These are phyloP conservation scores for Festucalex cinctus DNA, from an alignment of 2,113 vertebrate genomes.

Conservation along the genomic window DNA sequence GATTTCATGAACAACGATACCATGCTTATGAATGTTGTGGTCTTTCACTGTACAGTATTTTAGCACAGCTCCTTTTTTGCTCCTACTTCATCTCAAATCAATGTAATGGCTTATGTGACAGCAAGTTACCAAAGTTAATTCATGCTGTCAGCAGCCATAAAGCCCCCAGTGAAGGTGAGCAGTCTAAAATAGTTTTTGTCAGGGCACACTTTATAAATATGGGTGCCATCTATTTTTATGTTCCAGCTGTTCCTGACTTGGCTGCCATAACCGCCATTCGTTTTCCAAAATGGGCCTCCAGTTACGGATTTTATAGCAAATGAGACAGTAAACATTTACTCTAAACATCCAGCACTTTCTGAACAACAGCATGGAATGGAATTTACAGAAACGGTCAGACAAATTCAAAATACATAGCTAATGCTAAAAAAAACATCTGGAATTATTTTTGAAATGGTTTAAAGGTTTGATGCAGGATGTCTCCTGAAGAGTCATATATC, in stretches of 20 bases:
- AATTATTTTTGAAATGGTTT: too few relatives aligned
- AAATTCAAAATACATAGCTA: background rate
- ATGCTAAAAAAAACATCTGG: background rate
- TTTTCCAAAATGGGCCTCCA: conserved; percentile 14
- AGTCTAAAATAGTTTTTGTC: conserved; percentile 12
- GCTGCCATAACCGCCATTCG: conserved; percentile 17
- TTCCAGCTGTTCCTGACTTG: conserved; percentile 19
- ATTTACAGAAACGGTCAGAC: background rate
- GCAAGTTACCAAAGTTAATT: conserved; percentile 10
- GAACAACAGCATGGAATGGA: background rate
- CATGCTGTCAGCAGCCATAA: conserved; percentile 1
- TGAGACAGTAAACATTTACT: conserved; percentile 2
- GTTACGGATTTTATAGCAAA: background rate
- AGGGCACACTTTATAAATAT: conserved; percentile 21
- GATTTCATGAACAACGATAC: too few relatives aligned
- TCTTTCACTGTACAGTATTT: background rate
- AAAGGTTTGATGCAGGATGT: too few relatives aligned
- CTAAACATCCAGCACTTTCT: conserved; percentile 1
- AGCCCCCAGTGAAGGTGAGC: conserved; percentile 1
- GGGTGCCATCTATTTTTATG: conserved; percentile 31
- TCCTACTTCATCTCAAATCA: background rate
- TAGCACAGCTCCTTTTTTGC: background rate
- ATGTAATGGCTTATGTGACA: conserved; percentile 3
- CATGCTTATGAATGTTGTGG: background rate
- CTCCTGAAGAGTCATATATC: too few relatives aligned